Percentiles rank a stretch among this genome's conserved stretches.
phyloP scores from a whole-genome alignment of 2,113 vertebrate genomes.

The Polypterus bichir region DNA sequence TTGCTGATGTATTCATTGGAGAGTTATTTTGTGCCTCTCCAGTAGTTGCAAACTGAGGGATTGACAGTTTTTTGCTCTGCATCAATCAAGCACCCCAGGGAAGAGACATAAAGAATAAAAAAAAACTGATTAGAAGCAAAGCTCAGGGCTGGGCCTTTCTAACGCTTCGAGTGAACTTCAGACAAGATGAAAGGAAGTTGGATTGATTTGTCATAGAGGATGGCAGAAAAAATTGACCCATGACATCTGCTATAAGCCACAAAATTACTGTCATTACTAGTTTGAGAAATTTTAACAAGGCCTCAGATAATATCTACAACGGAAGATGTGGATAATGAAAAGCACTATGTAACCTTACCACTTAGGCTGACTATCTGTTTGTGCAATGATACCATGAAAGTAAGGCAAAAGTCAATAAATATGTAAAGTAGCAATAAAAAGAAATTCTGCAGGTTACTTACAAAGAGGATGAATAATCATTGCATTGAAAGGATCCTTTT shows the following conservation, averaged over 20 bases:
- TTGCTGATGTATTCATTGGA: slow-evolving; percentile 14
- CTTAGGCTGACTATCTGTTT: too few species aligned
- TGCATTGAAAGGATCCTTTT: too few species aligned
- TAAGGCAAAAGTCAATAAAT: too few species aligned
- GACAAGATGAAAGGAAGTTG: slow-evolving; percentile 21
- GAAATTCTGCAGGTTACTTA: too few species aligned
- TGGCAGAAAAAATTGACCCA: slow-evolving; percentile 19
- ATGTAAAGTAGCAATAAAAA: too few species aligned
- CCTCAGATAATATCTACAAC: slow-evolving; percentile 21
- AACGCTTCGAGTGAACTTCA: slow-evolving; percentile 19
- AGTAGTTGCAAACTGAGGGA: slow-evolving; percentile 10
- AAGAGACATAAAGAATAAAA: slow-evolving; percentile 17
- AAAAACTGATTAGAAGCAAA: slow-evolving; percentile 24
- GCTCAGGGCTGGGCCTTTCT: slow-evolving; percentile 15
- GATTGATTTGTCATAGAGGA: slow-evolving; percentile 16
- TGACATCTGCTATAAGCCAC: slow-evolving; percentile 14
- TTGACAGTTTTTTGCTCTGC: slow-evolving; percentile 14
- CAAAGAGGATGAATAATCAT: too few species aligned
- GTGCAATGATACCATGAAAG: too few species aligned
- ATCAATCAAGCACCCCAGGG: slow-evolving; percentile 18
- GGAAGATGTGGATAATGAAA: slow-evolving; percentile 20
- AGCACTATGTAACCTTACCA: too few species aligned
- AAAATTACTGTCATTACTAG: slow-evolving; percentile 20
- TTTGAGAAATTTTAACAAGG: slow-evolving; percentile 25
- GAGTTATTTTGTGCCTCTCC: slow-evolving; percentile 12